These are phyloP conservation scores for Fragum whitleyi DNA, from an alignment of 2,888 invertebrate genomes.

Conservation along the genomic window DNA sequence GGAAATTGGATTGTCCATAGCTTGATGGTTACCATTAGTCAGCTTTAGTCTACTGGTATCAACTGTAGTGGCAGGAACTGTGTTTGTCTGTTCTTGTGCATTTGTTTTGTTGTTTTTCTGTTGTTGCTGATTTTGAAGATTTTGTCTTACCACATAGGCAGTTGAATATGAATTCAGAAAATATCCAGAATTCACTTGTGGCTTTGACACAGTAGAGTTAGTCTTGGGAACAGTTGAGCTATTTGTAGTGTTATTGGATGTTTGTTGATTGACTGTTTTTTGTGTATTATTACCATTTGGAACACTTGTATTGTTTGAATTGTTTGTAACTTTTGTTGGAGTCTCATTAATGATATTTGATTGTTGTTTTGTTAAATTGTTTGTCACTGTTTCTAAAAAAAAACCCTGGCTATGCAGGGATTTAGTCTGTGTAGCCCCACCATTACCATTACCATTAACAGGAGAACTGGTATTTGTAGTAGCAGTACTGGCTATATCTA, in stretches of 20 bases:
- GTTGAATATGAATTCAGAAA: slow-evolving; percentile 55
- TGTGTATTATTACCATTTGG: slow-evolving; percentile 10
- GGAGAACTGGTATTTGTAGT: neutral
- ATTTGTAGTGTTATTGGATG: slow-evolving; percentile 25
- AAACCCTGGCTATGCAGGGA: slow-evolving; percentile 25
- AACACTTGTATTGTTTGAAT: slow-evolving; percentile 8
- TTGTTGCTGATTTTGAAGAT: slow-evolving; percentile 22
- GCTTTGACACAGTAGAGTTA: slow-evolving; percentile 19
- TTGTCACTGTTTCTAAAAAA: slow-evolving; percentile 68
- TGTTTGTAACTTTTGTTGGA: slow-evolving; percentile 18
- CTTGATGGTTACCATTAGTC: neutral
- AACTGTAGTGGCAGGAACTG: slow-evolving; percentile 5
- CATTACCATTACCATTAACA: neutral
- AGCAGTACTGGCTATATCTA: neutral
- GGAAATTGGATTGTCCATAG: neutral
- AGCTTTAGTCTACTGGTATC: slow-evolving; percentile 31
- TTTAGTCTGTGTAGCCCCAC: neutral
- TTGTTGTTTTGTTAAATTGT: slow-evolving; percentile 40
- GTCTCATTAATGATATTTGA: neutral
- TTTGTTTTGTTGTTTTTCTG: slow-evolving; percentile 3
- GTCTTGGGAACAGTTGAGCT: neutral
- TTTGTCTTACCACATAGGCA: slow-evolving; percentile 39
- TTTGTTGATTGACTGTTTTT: slow-evolving; percentile 15
- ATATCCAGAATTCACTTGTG: slow-evolving; percentile 35
- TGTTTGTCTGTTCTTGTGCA: neutral